Base-by-base conservation (phyloP, 1,140 invertebrate genomes). In the Calliopsis andreniformis region DNA sequence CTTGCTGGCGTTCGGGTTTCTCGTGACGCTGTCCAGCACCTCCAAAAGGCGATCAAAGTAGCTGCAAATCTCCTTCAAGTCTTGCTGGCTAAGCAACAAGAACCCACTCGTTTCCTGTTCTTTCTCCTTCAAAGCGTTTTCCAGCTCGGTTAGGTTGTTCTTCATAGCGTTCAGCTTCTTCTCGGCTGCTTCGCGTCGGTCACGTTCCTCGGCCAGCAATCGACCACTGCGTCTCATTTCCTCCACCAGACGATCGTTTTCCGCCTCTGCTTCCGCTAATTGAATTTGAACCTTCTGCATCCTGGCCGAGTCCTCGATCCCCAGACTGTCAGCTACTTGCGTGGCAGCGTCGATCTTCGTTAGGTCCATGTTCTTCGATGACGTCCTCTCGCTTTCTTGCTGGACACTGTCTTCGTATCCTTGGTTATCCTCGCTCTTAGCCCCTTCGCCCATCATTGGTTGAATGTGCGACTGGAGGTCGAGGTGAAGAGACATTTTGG, bases 41-140 rank as follows among this genome's bases (percentile, higher is more conserved):
- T 86, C 77, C n/a, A 91, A n/a, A 7, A 92, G 58, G 1, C 85
- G 73, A 25, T 90, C 83, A 25, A 92, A 91, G 0, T 86, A 87
- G 1, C 20, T 18, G 35, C 87, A 89, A 30, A 91, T 90, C 23
- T 91, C 90, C 16, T 90, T 86, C 47, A 91, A 61, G 0, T 87
- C 89, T 1, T 89, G 85, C 51, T 90, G 89, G 32, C 86, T 91
- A 14, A 91, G 81, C 25, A 91, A 58, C 6, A 92, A 45, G 30
- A 75, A 91, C 1, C 88, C 90, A 2, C 69, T 80, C 1, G 81
- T 87, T 14, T 91, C 87, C 1, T 56, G 69, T 3, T 92, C 87
- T 20, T 89, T 91, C 3, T 85, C 59, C 16, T 79, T 86, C 43
- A 91, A 30, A 23, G 68, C 68, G 4, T 80, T 63, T 49, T 92